phyloP scores from a whole-genome alignment of 2,888 invertebrate genomes.

The Nebria salina region DNA sequence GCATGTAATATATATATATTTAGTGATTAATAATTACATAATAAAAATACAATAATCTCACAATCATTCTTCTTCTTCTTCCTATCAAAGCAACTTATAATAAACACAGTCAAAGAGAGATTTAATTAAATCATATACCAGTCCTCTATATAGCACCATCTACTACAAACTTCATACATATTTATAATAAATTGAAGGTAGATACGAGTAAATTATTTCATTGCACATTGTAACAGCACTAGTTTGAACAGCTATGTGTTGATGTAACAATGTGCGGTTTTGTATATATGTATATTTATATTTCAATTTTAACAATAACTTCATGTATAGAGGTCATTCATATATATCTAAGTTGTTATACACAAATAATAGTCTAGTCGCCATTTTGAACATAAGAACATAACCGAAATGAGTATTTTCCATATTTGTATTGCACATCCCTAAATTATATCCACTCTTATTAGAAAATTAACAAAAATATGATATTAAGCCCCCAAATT shows the following conservation, averaged over 20 bases:
- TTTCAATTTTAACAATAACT: not conserved
- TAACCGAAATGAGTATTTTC: not conserved
- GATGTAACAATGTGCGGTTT: conserved; percentile 7
- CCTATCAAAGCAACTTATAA: conserved; percentile 13
- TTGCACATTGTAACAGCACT: conserved; percentile 6
- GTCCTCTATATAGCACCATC: conserved; percentile 35
- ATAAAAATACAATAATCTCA: conserved; percentile 36
- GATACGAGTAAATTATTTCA: not conserved
- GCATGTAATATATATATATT: conserved; percentile 29
- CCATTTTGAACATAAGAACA: not conserved
- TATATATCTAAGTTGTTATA: not conserved
- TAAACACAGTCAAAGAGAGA: conserved; percentile 41
- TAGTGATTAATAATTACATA: conserved; percentile 27
- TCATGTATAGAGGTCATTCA: not conserved
- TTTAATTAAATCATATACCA: conserved; percentile 25
- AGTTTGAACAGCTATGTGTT: conserved; percentile 3
- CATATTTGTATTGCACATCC: not conserved
- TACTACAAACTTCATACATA: conserved; percentile 3
- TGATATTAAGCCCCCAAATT: no score
- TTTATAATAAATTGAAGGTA: conserved; percentile 11
- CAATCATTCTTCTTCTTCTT: conserved; percentile 26
- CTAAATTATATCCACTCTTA: not conserved
- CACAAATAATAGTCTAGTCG: not conserved
- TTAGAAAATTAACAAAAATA: no score
- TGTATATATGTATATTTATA: not conserved